These are phyloP conservation scores for Rousettus leschenaultii DNA, from an alignment of 2,113 vertebrate species.

Conservation along the genomic window DNA sequence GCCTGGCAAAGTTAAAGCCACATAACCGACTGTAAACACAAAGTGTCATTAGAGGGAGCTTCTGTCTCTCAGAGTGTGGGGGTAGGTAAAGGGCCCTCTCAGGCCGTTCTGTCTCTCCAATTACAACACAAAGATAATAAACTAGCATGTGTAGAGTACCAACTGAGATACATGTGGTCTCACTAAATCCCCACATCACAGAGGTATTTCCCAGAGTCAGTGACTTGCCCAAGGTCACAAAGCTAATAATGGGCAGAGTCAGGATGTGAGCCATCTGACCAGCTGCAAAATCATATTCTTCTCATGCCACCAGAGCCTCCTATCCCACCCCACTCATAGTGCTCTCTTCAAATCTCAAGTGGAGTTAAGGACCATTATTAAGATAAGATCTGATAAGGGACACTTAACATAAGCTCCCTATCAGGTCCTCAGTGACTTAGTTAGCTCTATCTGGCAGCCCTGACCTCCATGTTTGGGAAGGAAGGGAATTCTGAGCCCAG, in stretches of 20 bases:
- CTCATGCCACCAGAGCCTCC: background rate
- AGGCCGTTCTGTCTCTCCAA: background rate
- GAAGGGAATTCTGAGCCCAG: background rate
- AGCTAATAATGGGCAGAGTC: background rate
- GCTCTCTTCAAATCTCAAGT: slow-evolving; percentile 58
- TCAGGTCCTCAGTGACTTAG: background rate
- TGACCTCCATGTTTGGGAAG: background rate
- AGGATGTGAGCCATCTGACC: background rate
- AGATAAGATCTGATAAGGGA: slow-evolving; percentile 65
- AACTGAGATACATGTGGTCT: background rate
- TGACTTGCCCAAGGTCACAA: slow-evolving; percentile 36
- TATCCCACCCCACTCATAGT: slow-evolving; percentile 18
- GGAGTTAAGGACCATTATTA: slow-evolving; percentile 62
- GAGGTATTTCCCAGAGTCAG: background rate
- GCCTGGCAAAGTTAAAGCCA: background rate
- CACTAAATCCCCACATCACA: background rate
- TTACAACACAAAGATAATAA: background rate
- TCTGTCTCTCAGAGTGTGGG: background rate
- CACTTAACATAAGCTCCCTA: slow-evolving; percentile 52
- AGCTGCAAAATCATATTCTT: background rate
- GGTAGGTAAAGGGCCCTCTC: background rate
- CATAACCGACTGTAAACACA: background rate
- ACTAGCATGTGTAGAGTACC: background rate
- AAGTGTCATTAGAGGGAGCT: background rate
- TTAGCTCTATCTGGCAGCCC: fast-evolving